Evolutionary conservation across 2,888 invertebrate genomes (phyloP).

Genomic region (Leptinotarsa haldemani): DNA sequence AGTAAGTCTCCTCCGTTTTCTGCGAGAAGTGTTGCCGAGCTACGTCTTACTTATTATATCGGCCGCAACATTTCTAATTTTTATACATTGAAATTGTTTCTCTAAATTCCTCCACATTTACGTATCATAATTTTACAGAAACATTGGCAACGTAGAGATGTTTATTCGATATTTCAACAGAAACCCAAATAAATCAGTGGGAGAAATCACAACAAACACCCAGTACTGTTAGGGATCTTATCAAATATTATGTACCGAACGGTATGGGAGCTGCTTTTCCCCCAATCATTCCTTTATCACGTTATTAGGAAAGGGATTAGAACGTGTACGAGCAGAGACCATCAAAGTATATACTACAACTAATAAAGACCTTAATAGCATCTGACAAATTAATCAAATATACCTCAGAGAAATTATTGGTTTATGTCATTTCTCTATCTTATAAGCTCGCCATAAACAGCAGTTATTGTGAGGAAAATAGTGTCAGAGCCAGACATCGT

Average conservation of each 20-base stretch:
- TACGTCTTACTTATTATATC: no score
- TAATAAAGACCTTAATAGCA: conserved; percentile 58
- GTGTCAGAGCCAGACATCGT: conserved; percentile 33
- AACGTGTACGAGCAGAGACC: conserved; percentile 18
- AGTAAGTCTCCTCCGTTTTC: no score
- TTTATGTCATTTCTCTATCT: conserved; percentile 48
- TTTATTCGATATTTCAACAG: no score
- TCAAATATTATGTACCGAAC: neutral
- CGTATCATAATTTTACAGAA: no score
- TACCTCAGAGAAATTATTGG: conserved; percentile 55
- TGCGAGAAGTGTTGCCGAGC: no score
- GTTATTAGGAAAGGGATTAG: conserved; percentile 17
- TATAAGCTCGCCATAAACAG: conserved; percentile 40
- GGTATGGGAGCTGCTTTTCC: conserved; percentile 1
- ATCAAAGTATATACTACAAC: conserved; percentile 49
- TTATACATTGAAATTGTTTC: no score
- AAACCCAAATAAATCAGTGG: no score
- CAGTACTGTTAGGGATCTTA: neutral
- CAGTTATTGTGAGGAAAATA: conserved; percentile 40
- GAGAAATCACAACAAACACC: neutral
- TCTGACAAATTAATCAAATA: conserved; percentile 59
- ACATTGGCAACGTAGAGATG: no score
- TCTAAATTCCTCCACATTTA: no score
- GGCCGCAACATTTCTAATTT: no score
- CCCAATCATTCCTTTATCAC: conserved; percentile 16